Base-by-base conservation (phyloP, 2,113 vertebrate genomes). In the Amblyornis subalaris region DNA sequence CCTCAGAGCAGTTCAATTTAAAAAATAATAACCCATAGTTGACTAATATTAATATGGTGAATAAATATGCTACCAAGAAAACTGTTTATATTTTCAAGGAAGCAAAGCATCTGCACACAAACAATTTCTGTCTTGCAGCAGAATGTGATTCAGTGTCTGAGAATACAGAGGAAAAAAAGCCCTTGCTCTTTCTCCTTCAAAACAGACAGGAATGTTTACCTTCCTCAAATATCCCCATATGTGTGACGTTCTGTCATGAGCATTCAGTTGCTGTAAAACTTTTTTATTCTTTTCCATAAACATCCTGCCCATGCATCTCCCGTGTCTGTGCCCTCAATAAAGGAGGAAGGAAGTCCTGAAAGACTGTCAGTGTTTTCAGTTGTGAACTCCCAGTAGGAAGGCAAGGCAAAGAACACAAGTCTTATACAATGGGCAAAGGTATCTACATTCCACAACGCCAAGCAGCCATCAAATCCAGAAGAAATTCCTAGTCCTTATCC, bases 381-480 rank as follows among this genome's bases (percentile, higher is more conserved):
- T 11, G 5, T 62, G 74, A 94, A 47, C 35, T 87, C 45, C 66
- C 54, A 54, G 50, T 23, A 50, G 80, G 74, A 76, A 94, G 83
- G 35, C 61, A 76, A 95, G 93, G 85, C 87, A 91, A 62, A 95
- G 91, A 74, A 82, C 74, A 70, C 62, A 65, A 10, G 76, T 83
- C 58, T 70, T 31, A 47, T 15, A 85, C 38, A 79, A 67, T 35
- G 88, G 89, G 78, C 91, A 96, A 96, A 96, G 89, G 87, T 96
- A 67, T 55, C 89, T 33, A 22, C 94, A 94, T 96, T 93, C 93
- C 95, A 85, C 87, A 74, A 74, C 78, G 91, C 85, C 87, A 89
- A 67, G 89, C 87, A 95, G 85, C 89, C 91, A 83, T 89, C 87
- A 95, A 88, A 94, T 85, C 93, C 89, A 85, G 55, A 73, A 87